Evolutionary conservation across 2,797 vertebrate genomes (phyloP), one percentile per base, ranked within the genome.

Genomic region (Sus cebifrons): DNA sequence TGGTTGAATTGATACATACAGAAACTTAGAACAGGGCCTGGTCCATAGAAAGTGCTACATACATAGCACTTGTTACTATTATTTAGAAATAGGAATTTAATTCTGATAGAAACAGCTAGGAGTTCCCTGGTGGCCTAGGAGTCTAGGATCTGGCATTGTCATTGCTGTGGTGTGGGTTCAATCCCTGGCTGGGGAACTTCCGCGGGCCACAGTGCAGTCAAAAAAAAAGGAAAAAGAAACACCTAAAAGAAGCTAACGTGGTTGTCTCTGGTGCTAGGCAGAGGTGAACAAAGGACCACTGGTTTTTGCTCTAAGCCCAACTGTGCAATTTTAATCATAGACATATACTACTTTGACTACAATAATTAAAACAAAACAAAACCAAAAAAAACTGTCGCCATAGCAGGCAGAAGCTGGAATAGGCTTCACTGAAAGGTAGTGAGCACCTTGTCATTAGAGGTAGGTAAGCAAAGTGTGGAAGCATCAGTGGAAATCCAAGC

Each of bases 51-150:
- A 77, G 44, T 40, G 68, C 11, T 68, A 86, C 23, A 49, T 3
- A 77, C 5, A 21, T 6, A 44, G 8, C 27, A 52, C 74, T 21
- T 67, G 20, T 44, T 83, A 77, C 65, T 77, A 56, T 86, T 74
- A 62, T 67, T 91, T 73, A 78, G 27, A 87, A 91, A 78, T 27
- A 56, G 7, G 21, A 78, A 89, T 89, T 85, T 86, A 85, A 92
- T 17, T 87, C 18, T 25, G 17, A 20, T 36, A 86, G 60, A 75
- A 96, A 64, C 2, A 86, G 29, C 67, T 10, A 49, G 44, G 44
- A 49, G 44, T 49, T 49, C 44, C 44, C 44, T 49, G 44, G 44
- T 49, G 44, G 44, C 44, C 44, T 49, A 49, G 6, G 6, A 49
- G 44, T 49, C 9, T 49, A 49, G 44, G 44, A 49, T 49, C 9